phyloP scores from a whole-genome alignment of 2,888 invertebrate species.

The Nineta flava region DNA sequence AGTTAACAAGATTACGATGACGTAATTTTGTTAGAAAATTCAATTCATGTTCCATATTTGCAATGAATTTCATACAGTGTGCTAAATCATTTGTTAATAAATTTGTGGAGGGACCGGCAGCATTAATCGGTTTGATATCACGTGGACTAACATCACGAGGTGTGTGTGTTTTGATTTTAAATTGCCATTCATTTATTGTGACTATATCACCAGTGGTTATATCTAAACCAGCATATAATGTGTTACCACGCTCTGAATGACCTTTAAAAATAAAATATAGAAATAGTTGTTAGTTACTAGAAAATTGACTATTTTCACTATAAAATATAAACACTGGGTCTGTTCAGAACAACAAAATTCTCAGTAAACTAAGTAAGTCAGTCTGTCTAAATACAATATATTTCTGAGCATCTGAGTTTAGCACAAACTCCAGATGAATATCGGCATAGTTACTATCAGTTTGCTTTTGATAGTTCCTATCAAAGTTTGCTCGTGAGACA shows the following conservation, averaged over 20 bases:
- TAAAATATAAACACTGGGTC: not conserved
- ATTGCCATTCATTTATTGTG: slow-evolving; percentile 61
- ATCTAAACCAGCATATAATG: slow-evolving; percentile 63
- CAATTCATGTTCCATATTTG: slow-evolving; percentile 62
- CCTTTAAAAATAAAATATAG: slow-evolving; percentile 28
- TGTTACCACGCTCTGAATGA: slow-evolving; percentile 56
- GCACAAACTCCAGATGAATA: no score
- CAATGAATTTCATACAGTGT: slow-evolving; percentile 38
- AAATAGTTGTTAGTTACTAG: not conserved
- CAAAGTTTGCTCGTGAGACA: no score
- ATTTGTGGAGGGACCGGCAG: not conserved
- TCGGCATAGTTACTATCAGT: no score
- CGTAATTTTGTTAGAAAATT: slow-evolving; percentile 49
- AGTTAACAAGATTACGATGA: slow-evolving; percentile 58
- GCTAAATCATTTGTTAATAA: slow-evolving; percentile 16
- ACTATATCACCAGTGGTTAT: slow-evolving; percentile 52
- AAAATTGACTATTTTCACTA: not conserved
- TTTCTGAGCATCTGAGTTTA: no score
- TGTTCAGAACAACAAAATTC: no score
- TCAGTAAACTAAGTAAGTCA: no score
- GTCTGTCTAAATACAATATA: no score
- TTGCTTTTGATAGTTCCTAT: no score
- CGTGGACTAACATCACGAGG: slow-evolving; percentile 1
- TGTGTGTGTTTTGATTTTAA: slow-evolving; percentile 28
- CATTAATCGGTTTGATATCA: slow-evolving; percentile 1